Evolutionary conservation across 2,113 vertebrate species (phyloP), one percentile per base, ranked within the genome.

Genomic region (Lampris incognitus): DNA sequence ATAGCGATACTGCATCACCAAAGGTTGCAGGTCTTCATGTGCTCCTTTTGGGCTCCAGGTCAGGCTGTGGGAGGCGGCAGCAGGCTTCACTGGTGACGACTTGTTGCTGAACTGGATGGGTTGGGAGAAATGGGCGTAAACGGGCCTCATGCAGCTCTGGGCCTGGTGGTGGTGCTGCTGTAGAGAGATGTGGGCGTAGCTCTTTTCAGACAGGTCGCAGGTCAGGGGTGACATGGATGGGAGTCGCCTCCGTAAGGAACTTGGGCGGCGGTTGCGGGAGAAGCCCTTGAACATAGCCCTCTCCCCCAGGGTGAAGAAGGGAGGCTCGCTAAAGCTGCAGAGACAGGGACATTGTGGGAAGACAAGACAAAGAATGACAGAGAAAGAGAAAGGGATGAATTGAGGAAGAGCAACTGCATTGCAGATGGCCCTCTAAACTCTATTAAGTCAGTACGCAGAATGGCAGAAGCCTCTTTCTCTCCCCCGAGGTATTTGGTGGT

Each of bases 81-180:
- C 38, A 0, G 74, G 65, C 39, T 76, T 87, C 37, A 1, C 44
- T 2, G 82, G 77, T 62, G 24, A 69, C 0, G 81, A 78, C 68
- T 87, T 91, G 24, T 61, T 8, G 37, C 62, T 13, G 5, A 86
- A 91, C 60, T 61, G 87, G 9, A 94, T 78, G 67, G 89, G 78
- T 24, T 76, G 88, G 44, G 91, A 91, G 63, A 94, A 93, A 74
- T 94, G 91, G 1, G 92, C 59, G 38, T 91, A 94, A 9, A 82
- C n/a, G 0, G 83, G 83, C 60, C 79, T 72, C 69, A 61, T 68
- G 65, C 38, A 83, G 74, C 41, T 76, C 5, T 55, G 83, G 42
- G 46, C 71, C 54, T 40, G 72, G 60, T 62, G 69, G 2, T 46
- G 50, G 55, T 60, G 54, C 55, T 69, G 66, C 9, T 52, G 9